Conservation (phyloP, 2,113 vertebrate species). For the Cinclus mexicanus region DNA sequence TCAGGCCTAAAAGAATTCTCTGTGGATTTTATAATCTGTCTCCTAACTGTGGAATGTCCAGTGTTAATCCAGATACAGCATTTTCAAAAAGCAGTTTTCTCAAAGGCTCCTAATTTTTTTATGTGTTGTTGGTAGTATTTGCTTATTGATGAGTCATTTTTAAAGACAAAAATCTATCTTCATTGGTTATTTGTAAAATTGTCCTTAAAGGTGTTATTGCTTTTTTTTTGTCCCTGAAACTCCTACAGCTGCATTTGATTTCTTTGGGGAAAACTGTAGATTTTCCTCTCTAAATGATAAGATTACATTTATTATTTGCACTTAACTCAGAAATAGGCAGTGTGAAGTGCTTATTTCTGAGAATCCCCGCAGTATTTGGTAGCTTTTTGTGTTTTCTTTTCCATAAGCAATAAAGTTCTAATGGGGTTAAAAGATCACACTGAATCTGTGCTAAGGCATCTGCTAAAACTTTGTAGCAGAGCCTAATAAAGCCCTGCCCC, state of each 20-base stretch:
- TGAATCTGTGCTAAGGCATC: constrained; percentile 48
- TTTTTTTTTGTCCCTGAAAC: not conserved
- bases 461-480: constrained; percentile 60
- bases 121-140: not conserved
- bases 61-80: not conserved
- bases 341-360: not conserved
- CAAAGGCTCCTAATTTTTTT: not conserved
- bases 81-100: not conserved
- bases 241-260: not conserved
- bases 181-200: not conserved
- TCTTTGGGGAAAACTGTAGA: not conserved
- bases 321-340: constrained; percentile 18
- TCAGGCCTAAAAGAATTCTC: not conserved
- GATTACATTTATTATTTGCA: constrained; percentile 23
- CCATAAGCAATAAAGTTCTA: constrained; percentile 38
- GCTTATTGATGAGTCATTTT: not conserved
- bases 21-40: not conserved
- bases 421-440: constrained; percentile 42
- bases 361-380: constrained; percentile 6
- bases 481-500: constrained; percentile 68
- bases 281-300: not conserved
- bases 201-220: not conserved
- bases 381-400: constrained; percentile 31
- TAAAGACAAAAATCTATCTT: not conserved
- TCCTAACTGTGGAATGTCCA: not conserved